Conservation (phyloP, 2,888 invertebrate species). For the Kryphioiulus occultus region DNA sequence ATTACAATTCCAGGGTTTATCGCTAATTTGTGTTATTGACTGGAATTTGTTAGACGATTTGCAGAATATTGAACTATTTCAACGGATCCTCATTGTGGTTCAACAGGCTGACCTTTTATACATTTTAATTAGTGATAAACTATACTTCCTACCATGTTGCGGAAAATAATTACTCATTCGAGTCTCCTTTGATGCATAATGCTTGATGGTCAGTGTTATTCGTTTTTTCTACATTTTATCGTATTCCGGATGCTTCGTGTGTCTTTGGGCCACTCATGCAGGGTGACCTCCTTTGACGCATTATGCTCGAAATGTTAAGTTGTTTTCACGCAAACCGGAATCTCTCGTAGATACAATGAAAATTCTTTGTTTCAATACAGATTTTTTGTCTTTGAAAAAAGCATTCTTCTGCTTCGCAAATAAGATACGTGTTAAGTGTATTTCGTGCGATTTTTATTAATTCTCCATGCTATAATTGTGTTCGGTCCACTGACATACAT, state of each 20-base stretch:
- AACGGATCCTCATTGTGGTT: background rate
- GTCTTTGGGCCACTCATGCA: background rate
- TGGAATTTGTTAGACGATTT: too few species aligned
- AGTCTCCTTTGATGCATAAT: background rate
- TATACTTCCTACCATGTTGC: background rate
- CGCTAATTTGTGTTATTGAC: too few species aligned
- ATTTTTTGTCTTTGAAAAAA: background rate
- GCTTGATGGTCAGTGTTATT: background rate
- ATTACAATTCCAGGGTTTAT: too few species aligned
- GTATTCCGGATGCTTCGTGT: background rate
- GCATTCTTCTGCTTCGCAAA: background rate
- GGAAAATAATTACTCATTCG: background rate
- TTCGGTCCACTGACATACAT: background rate
- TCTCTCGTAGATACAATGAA: background rate
- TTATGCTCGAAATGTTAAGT: background rate
- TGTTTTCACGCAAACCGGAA: slow-evolving; percentile 11
- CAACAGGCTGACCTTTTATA: background rate
- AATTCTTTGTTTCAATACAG: background rate
- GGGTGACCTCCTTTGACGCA: slow-evolving; percentile 14
- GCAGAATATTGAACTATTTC: background rate
- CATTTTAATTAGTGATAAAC: background rate
- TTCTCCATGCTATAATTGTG: background rate
- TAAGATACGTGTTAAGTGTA: background rate
- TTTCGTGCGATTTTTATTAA: background rate
- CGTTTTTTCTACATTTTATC: background rate